Percentiles rank a stretch among this genome's conserved stretches.
Evolutionary conservation across 2,888 invertebrate species (phyloP).

Genomic region (Rhorus exstirpatorius): DNA sequence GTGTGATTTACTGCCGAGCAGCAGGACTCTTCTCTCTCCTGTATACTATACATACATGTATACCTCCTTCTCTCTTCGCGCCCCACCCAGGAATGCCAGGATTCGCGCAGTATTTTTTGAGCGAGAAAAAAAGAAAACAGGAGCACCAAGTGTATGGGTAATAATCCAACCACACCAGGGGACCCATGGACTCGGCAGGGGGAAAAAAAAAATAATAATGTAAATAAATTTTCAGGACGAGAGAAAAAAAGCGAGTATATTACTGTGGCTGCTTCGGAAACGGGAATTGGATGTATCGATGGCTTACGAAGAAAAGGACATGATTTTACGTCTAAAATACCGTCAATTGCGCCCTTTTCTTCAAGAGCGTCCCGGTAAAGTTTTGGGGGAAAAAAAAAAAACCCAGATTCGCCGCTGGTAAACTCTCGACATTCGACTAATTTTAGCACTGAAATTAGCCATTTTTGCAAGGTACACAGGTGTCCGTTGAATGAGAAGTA

Average conservation of each 20-base stretch:
- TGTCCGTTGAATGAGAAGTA: background rate
- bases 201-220: conserved; percentile 28
- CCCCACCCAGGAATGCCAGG: conserved; percentile 85
- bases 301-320: background rate
- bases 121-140: conserved; percentile 67
- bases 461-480: conserved; percentile 7
- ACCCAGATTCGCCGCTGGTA: conserved; percentile 11
- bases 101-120: conserved; percentile 83
- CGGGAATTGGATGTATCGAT: conserved; percentile 17
- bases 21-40: conserved; percentile 63
- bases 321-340: background rate
- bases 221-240: conserved; percentile 41
- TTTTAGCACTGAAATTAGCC: conserved; percentile 47
- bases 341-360: background rate
- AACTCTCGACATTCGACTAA: conserved; percentile 30
- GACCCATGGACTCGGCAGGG: conserved; percentile 14
- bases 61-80: conserved; percentile 67
- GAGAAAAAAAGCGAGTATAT: conserved; percentile 12
- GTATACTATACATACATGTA: too few relatives aligned
- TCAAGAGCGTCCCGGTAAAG: background rate
- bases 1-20: conserved; percentile 72
- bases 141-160: conserved; percentile 57
- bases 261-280: background rate
- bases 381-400: background rate
- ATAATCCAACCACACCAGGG: conserved; percentile 59